Conservation (phyloP, 1,140 invertebrate genomes). For the Drosophila takahashii region DNA sequence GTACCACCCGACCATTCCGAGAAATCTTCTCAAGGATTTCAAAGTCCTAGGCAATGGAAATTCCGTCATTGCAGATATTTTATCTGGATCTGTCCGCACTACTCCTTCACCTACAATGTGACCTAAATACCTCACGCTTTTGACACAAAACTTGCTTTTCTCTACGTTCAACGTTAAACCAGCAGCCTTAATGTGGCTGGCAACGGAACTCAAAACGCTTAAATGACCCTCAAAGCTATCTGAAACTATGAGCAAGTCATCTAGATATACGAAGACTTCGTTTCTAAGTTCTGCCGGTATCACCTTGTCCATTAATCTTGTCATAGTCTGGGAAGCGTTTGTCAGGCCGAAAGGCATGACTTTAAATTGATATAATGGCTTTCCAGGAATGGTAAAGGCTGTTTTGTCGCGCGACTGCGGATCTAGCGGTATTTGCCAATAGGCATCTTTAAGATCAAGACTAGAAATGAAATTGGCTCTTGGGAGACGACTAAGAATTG, state of each 20-base stretch:
- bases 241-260: conserved; percentile 2
- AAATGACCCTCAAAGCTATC: conserved; percentile 2
- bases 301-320: conserved; percentile 7
- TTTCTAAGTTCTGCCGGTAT: background rate
- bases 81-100: conserved; percentile 7
- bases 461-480: too few relatives aligned
- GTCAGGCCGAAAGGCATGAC: conserved; percentile 6
- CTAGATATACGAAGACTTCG: conserved; percentile 5
- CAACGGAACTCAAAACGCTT: conserved; percentile 2
- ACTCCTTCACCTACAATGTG: conserved; percentile 15
- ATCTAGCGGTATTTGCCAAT: background rate
- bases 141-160: conserved; percentile 15
- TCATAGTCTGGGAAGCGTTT: conserved; percentile 4
- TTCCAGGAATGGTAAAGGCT: background rate
- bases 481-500: too few relatives aligned
- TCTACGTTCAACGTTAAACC: conserved; percentile 7
- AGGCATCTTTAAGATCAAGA: background rate
- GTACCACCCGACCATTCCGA: too few relatives aligned
- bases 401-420: background rate
- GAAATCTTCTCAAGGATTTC: too few relatives aligned
- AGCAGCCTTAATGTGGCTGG: background rate
- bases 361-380: background rate
- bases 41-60: conserved; percentile 3
- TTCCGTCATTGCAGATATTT: conserved; percentile 2
- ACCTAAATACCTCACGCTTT: background rate